Base-by-base conservation (phyloP, 2,113 vertebrate species). In the Syrrhaptes paradoxus region DNA sequence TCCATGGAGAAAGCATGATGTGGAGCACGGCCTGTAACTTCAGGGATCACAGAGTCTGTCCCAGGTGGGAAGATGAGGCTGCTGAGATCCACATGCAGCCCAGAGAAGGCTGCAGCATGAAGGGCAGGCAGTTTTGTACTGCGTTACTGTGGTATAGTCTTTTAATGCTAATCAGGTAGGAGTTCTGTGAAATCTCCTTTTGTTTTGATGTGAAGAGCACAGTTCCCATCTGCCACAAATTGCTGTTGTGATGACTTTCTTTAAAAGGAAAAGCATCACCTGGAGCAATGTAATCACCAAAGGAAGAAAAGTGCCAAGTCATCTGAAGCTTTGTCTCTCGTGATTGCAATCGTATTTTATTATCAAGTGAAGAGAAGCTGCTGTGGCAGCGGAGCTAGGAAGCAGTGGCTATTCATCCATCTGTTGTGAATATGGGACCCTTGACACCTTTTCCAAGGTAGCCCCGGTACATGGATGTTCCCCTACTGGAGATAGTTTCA, bases 331-430 rank as follows among this genome's bases (percentile, higher is more conserved):
- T 90, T 75, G 32, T 88, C 73, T 93, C 49, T 89, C 76, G 32
- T 93, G 94, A 94, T 95, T 93, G 88, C 87, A 96, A 90, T 93
- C 72, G 74, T 77, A 41, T 72, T 73, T 80, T 78, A 71, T 81
- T 94, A 73, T 84, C 22, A 49, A 49, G 46, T 63, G 48, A 72
- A 77, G 57, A 26, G 61, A 90, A 87, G 52, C 57, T 62, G 74
- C 45, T 85, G 63, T 63, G 76, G 22, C 67, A 66, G 6, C 3
- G 85, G 43, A 68, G 4, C 17, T n/a, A 38, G 54, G 52, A 91
- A 89, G 71, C 34, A 66, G 54, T 29, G 74, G 18, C 54, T 59
- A 55, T 48, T 90, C 67, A 41, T 14, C 14, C 4, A 2, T 16
- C 48, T 48, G 0, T 21, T 54, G 43, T 59, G 32, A 32, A 14